Conservation (phyloP, 1,140 invertebrate species). For the Bombus soroeensis region DNA sequence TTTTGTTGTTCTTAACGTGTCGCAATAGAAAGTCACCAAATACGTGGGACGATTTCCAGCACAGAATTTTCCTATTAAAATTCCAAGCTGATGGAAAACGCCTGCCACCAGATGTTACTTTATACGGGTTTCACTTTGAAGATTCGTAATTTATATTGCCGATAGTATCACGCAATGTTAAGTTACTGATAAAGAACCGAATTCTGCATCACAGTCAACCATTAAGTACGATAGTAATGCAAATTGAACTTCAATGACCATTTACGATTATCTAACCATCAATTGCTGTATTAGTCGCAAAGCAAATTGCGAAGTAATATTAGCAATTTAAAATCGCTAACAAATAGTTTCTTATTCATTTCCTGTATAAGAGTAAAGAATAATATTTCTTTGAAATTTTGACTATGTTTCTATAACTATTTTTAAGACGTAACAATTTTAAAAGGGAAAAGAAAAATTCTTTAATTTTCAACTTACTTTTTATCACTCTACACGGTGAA, state of each 20-base stretch:
- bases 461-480: too few species aligned
- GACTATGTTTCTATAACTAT: too few species aligned
- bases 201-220: not conserved
- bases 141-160: slow-evolving; percentile 3
- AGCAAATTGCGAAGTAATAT: not conserved
- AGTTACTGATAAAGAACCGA: slow-evolving; percentile 6
- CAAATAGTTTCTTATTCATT: not conserved
- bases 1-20: slow-evolving; percentile 10
- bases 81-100: slow-evolving; percentile 2
- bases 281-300: not conserved
- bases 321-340: not conserved
- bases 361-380: not conserved
- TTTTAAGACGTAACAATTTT: too few species aligned
- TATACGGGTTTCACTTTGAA: not conserved
- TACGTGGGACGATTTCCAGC: not conserved
- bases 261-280: slow-evolving; percentile 2
- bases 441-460: too few species aligned
- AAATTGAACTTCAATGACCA: not conserved
- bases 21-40: slow-evolving; percentile 12
- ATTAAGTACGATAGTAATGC: slow-evolving; percentile 11
- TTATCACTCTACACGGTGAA: too few species aligned
- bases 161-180: slow-evolving; percentile 15
- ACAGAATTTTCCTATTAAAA: slow-evolving; percentile 10
- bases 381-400: too few species aligned
- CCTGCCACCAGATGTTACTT: not conserved